These are phyloP conservation scores for Cricetomys ansorgei DNA, from an alignment of 2,113 vertebrate genomes.

Conservation along the genomic window DNA sequence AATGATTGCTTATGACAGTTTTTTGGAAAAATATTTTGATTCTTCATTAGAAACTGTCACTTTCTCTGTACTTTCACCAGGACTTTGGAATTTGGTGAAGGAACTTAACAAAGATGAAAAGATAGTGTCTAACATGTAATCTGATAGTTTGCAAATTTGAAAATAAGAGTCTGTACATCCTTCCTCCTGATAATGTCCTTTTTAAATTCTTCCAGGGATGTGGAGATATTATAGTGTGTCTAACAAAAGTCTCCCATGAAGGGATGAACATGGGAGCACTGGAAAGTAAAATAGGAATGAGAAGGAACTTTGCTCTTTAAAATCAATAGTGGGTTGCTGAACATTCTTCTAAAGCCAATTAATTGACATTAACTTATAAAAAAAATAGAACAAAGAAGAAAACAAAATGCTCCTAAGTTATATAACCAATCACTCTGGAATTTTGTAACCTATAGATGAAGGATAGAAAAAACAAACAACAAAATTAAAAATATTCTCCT, in stretches of 20 bases:
- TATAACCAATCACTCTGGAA: background rate
- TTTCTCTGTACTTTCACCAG: background rate
- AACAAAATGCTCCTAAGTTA: background rate
- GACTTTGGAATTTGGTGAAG: background rate
- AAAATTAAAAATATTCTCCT: background rate
- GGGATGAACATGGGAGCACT: background rate
- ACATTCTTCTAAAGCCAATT: background rate
- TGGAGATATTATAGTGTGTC: background rate
- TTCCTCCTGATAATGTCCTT: background rate
- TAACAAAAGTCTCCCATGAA: rapidly evolving
- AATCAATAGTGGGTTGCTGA: too few relatives aligned
- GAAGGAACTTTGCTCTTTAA: background rate
- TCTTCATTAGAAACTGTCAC: background rate
- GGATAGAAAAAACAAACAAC: background rate
- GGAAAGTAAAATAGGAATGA: background rate
- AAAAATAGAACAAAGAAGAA: background rate
- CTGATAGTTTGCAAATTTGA: background rate
- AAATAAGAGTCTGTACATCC: background rate
- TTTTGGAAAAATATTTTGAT: background rate
- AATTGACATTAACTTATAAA: background rate
- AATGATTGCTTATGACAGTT: background rate
- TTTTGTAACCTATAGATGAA: background rate
- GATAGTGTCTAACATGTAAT: background rate
- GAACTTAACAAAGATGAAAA: background rate
- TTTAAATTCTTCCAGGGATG: background rate